phyloP scores from a whole-genome alignment of 2,888 invertebrate genomes.

The Drosophila longiperda region DNA sequence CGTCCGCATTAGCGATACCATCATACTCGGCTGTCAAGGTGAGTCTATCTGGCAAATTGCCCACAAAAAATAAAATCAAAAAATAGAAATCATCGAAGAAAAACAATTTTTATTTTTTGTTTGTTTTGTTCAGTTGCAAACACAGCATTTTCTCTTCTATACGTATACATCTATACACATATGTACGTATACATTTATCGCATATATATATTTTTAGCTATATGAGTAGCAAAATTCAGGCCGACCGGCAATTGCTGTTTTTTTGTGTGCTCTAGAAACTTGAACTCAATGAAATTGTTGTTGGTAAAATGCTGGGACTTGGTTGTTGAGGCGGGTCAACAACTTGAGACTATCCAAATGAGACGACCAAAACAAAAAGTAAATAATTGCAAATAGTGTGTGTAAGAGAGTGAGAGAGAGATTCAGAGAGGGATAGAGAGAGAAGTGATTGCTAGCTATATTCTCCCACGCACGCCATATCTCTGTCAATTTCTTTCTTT shows the following conservation, averaged over 20 bases:
- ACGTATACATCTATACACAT: neutral
- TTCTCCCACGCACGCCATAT: neutral
- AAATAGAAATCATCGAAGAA: conserved; percentile 9
- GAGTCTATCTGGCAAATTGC: conserved; percentile 80
- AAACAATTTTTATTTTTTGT: conserved; percentile 38
- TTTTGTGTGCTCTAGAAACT: conserved; percentile 78
- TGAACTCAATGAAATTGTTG: conserved; percentile 79
- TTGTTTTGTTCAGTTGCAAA: conserved; percentile 51
- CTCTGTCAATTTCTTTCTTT: conserved; percentile 1
- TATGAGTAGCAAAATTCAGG: conserved; percentile 35
- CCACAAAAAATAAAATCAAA: conserved; percentile 39
- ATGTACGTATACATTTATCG: conserved; percentile 17
- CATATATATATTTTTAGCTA: conserved; percentile 17
- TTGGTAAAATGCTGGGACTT: conserved; percentile 57
- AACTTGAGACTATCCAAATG: conserved; percentile 56
- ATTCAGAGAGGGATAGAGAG: neutral
- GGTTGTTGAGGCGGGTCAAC: conserved; percentile 82
- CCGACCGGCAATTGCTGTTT: conserved; percentile 53
- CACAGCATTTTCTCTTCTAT: conserved; percentile 12
- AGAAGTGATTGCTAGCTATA: neutral
- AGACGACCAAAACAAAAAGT: conserved; percentile 73
- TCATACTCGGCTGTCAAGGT: conserved; percentile 91
- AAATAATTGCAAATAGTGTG: conserved; percentile 44
- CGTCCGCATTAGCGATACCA: conserved; percentile 91
- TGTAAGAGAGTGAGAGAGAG: neutral